Conservation (phyloP, 2,888 invertebrate genomes). For the Thyatira batis region DNA sequence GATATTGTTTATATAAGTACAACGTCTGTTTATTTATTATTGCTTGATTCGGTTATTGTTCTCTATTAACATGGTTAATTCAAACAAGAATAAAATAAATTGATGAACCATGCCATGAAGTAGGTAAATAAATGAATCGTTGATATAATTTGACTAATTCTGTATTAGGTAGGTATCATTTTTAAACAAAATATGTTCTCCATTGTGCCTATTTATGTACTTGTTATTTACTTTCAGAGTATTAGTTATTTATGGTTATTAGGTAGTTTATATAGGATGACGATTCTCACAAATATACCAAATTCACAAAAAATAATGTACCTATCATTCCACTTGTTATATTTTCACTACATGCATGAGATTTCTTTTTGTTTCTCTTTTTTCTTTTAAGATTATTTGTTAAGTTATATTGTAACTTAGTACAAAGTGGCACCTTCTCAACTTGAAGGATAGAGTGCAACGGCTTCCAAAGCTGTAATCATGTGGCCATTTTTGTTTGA, state of each 20-base stretch:
- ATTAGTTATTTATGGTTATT: conserved; percentile 55
- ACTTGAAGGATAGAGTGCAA: conserved; percentile 50
- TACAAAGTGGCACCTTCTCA: conserved; percentile 72
- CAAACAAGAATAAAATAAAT: not conserved
- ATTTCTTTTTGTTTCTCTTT: conserved; percentile 39
- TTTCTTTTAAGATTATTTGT: conserved; percentile 48
- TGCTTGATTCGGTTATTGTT: too few species aligned
- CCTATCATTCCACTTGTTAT: conserved; percentile 73
- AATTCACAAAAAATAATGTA: conserved; percentile 21
- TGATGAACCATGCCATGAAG: not conserved
- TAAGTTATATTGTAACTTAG: conserved; percentile 62
- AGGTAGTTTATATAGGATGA: conserved; percentile 50
- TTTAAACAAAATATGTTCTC: conserved; percentile 42
- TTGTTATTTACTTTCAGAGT: conserved; percentile 68
- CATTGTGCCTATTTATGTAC: conserved; percentile 65
- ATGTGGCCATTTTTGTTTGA: conserved; percentile 75
- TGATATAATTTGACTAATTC: not conserved
- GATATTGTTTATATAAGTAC: not conserved
- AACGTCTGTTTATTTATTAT: not conserved
- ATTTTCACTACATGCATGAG: conserved; percentile 53
- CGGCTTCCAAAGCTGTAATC: conserved; percentile 62
- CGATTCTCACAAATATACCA: conserved; percentile 50
- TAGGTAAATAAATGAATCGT: not conserved
- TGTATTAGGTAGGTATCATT: conserved; percentile 9
- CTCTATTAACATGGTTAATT: too few species aligned